phyloP scores from a whole-genome alignment of 2,888 invertebrate species.

The Timandra comae region DNA sequence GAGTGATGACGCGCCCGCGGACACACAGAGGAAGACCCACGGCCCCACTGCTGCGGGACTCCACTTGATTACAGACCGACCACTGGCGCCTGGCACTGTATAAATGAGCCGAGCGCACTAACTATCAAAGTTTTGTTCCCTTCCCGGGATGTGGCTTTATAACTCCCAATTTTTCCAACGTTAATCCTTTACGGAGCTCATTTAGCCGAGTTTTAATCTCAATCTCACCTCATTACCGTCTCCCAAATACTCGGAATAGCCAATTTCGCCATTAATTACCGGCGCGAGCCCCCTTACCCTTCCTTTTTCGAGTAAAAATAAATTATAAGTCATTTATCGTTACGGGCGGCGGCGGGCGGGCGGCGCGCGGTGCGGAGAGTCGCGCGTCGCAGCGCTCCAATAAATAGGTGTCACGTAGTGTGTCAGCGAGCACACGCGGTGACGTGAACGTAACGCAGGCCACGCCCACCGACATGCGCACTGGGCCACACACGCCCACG shows the following conservation, averaged over 20 bases:
- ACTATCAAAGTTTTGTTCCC: constrained; percentile 40
- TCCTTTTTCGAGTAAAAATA: constrained; percentile 74
- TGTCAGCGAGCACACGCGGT: constrained; percentile 1
- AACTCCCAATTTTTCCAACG: constrained; percentile 45
- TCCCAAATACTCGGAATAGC: constrained; percentile 72
- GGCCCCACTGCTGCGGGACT: no score
- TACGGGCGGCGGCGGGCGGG: constrained; percentile 30
- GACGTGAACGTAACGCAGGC: constrained; percentile 48
- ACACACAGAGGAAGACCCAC: no score
- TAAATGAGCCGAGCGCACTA: constrained; percentile 12
- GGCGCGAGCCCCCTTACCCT: constrained; percentile 53
- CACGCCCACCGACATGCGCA: constrained; percentile 67
- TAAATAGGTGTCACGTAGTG: constrained; percentile 59
- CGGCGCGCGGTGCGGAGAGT: constrained; percentile 6
- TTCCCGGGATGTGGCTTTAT: constrained; percentile 28
- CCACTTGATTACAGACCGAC: no score
- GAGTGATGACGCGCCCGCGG: no score
- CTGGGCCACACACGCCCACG: constrained; percentile 50
- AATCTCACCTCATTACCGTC: constrained; percentile 73
- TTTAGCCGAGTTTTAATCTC: constrained; percentile 72
- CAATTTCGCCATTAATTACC: constrained; percentile 74
- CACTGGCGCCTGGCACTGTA: no score
- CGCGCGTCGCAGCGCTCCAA: constrained; percentile 42
- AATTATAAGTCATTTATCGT: constrained; percentile 76
- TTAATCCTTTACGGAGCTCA: constrained; percentile 65